Evolutionary conservation across 2,888 invertebrate species (phyloP).

Genomic region (Tineola bisselliella): DNA sequence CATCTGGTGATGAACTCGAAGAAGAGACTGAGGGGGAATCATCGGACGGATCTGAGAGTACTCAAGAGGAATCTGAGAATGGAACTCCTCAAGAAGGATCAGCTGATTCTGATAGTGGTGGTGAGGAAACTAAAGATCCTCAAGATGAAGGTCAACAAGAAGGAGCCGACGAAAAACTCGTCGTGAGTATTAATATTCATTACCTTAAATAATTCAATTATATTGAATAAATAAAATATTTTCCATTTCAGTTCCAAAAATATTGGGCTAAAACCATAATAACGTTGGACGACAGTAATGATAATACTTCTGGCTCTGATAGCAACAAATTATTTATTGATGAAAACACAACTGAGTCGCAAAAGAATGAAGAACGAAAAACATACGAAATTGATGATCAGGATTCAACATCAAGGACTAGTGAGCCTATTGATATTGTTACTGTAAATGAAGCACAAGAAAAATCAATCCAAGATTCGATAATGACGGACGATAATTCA

Average conservation of each 20-base stretch:
- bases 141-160: no score
- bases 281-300: slow-evolving; percentile 1
- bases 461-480: background rate
- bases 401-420: no score
- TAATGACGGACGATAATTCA: background rate
- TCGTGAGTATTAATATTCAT: no score
- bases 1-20: slow-evolving; percentile 12
- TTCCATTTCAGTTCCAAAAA: background rate
- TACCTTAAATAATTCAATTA: no score
- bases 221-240: no score
- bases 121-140: no score
- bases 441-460: no score
- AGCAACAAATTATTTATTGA: slow-evolving; percentile 4
- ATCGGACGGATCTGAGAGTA: background rate
- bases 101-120: no score
- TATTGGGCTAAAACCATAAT: background rate
- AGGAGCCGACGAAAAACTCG: no score
- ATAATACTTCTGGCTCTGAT: background rate
- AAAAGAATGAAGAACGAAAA: background rate
- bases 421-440: no score
- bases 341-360: background rate
- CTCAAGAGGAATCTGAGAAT: background rate
- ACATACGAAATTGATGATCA: background rate
- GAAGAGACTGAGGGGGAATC: background rate
- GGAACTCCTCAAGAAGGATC: background rate